A percentile compares a stretch with the other conserved stretches of the same genome.
Evolutionary conservation across 2,797 vertebrate species (phyloP).

Genomic region (Mycteria americana): DNA sequence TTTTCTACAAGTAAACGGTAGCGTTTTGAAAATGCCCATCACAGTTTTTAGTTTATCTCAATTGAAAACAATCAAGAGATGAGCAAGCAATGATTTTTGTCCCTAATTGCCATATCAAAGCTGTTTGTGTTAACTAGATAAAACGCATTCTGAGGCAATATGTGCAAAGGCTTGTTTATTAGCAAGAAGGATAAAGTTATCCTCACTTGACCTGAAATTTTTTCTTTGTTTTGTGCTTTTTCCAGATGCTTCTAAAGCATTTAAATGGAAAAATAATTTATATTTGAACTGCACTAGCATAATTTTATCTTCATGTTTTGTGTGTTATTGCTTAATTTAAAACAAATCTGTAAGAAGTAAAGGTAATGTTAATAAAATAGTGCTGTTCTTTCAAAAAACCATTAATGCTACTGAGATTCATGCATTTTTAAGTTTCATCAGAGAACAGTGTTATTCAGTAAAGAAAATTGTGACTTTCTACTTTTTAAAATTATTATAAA

Average conservation of each 20-base stretch:
- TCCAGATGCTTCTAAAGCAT: background rate
- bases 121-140: constrained; percentile 6
- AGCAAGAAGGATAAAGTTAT: constrained; percentile 24
- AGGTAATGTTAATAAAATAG: background rate
- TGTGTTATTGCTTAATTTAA: background rate
- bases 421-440: background rate
- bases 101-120: constrained; percentile 33
- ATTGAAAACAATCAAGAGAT: constrained; percentile 34
- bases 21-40: background rate
- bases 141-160: background rate
- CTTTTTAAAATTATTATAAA: background rate
- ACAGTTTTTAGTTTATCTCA: background rate
- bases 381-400: background rate
- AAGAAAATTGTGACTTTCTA: background rate
- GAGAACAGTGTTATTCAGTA: background rate
- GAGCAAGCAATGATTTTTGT: constrained; percentile 22
- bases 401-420: background rate
- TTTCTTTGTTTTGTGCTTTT: background rate
- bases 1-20: background rate
- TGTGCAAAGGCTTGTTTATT: constrained; percentile 4
- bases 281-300: background rate
- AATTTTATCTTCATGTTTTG: background rate
- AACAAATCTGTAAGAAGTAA: background rate
- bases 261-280: background rate
- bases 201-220: constrained; percentile 14